Base-by-base conservation (phyloP, 1,140 invertebrate species). In the Capitella teleta region DNA sequence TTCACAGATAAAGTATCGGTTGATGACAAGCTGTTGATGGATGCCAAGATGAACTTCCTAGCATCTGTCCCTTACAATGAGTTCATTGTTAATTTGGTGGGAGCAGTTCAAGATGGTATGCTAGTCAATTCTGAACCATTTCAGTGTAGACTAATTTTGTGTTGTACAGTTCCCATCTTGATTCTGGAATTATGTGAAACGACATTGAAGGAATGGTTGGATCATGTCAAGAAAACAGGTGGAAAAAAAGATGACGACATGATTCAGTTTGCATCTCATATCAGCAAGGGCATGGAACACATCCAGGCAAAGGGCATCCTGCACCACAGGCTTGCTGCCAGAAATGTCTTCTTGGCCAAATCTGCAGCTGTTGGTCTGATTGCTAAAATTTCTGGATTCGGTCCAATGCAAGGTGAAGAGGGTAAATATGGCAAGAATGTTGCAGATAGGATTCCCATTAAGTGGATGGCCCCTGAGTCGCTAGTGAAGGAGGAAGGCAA, bases 31-130 rank as follows among this genome's bases (percentile, higher is more conserved):
- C n/a, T 57, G 18, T 23, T 61, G 18, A 63, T 64, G 61, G 58
- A 46, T 32, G 62, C 62, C 12, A 64, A 64, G 40, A 59, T 64
- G 16, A 63, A 64, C 48, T 64, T 63, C 34, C 47, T 49, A 23
- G 59, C 53, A 2, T n/a, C 55, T 44, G 57, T 63, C 5, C 59
- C 54, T 8, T 28, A 59, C 5, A 58, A 64, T 53, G 44, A 44
- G 5, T 59, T 60, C 34, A 50, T 64, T 10, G 23, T 64, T 3
- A 37, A 47, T 18, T 64, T 63, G 36, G 37, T 63, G 24, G 62
- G 62, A 3, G 58, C 61, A 26, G 56, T 64, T 21, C 32, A 52
- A 3, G 55, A 59, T 38, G 53, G 57, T 43, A 44, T 24, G 41
- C n/a, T n/a, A n/a, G n/a, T n/a, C n/a, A n/a, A n/a, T n/a, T n/a